Percentiles rank a stretch among this genome's conserved stretches.
Conservation (phyloP, 1,140 invertebrate species). For the Agrypnia vestita region DNA sequence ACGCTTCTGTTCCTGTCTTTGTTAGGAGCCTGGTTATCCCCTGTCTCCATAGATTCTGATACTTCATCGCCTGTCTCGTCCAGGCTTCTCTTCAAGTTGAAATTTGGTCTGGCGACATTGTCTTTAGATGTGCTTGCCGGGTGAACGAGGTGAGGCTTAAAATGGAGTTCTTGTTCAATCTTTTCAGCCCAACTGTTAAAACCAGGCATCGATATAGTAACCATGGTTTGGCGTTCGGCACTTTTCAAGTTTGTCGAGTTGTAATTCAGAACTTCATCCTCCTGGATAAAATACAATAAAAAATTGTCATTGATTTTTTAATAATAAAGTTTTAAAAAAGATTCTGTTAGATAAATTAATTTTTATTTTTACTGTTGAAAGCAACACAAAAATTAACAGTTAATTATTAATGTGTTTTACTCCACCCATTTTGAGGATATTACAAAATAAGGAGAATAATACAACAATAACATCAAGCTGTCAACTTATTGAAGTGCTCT, state of each 20-base stretch:
- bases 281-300: constrained; percentile 65
- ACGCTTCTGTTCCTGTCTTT: constrained; percentile 64
- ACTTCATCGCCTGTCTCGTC: constrained; percentile 68
- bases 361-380: too few species aligned
- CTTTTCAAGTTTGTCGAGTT: constrained; percentile 77
- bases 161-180: constrained; percentile 66
- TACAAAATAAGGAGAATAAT: too few species aligned
- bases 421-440: too few species aligned
- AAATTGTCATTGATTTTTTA: background rate
- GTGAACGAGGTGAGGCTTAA: constrained; percentile 65
- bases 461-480: too few species aligned
- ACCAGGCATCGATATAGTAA: constrained; percentile 88
- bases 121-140: constrained; percentile 65
- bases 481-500: too few species aligned
- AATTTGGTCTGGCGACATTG: constrained; percentile 56
- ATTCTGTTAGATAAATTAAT: background rate
- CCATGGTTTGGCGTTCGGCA: constrained; percentile 82
- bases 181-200: constrained; percentile 86
- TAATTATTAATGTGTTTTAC: too few species aligned
- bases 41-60: constrained; percentile 65
- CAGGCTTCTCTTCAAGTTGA: constrained; percentile 67
- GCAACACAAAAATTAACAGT: too few species aligned
- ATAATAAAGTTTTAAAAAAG: too few species aligned
- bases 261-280: constrained; percentile 78
- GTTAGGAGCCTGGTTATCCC: constrained; percentile 54